Evolutionary conservation across 1,140 invertebrate genomes (phyloP), one percentile per base, ranked within the genome.

Genomic region (Marisa cornuarietis): DNA sequence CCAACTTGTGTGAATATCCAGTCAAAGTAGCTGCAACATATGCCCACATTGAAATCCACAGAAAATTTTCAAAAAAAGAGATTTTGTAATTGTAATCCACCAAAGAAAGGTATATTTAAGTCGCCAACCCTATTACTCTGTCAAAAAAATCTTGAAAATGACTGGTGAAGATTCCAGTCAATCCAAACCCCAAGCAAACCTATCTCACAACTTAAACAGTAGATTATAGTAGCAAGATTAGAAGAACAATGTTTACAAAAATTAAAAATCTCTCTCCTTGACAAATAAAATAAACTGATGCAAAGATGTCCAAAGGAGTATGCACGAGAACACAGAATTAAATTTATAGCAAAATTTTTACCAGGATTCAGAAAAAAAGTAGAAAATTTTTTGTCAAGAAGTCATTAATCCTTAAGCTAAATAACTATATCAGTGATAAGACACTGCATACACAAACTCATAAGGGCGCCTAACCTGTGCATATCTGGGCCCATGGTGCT

Each of bases 1-100:
- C 82, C 84, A 65, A 94, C 79, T 87, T 94, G 93, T 72, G 91
- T 90, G 88, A 95, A 94, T 76, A 96, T 91, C 94, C 96, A 96
- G 65, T 96, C 94, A 82, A 96, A 93, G 90, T 94, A 96, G 86
- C 94, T 94, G 78, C 22, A 90, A 82, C 79, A 85, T 58, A 74
- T 72, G 24, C 69, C 31, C 7, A 68, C 54, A 63, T 10, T 62
- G 13, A 71, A 20, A 13, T 13, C 49, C 11, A 58, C 11, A 1
- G 54, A 58, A 58, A 58, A 58, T 58, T 11, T 58, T 18, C 8
- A 18, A 7, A 42, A 42, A 42, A 42, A n/a, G n/a, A 58, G 16
- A 58, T 58, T 14, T 58, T 58, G 11, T 7, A 14, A 58, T 18
- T 58, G 54, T 1, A 42, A 1, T 42, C 31, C 31, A 42, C 31